Evolutionary conservation across 2,113 vertebrate genomes (phyloP), one percentile per base, ranked within the genome.

Genomic region (Irena cyanogastra): DNA sequence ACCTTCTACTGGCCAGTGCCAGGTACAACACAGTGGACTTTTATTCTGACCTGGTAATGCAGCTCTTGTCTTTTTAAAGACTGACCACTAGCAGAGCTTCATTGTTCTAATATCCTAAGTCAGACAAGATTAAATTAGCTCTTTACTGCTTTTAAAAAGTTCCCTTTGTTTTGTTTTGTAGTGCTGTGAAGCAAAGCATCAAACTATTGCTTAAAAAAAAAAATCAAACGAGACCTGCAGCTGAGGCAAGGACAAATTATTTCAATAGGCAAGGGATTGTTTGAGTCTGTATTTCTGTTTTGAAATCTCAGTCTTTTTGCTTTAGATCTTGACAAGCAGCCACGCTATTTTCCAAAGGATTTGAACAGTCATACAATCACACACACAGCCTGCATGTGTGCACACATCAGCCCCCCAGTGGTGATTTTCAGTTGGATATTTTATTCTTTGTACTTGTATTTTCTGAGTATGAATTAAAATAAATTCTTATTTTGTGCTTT

Each of bases 181-280:
- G 59, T 60, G 10, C 56, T 74, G 83, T 84, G 81, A 87, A 92
- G 94, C 33, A 56, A 93, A 92, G n/a, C 93, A 90, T 95, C 90
- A 92, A 97, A 93, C 66, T 91, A 56, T 26, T 2, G 5, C 69
- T 95, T 87, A 81, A 94, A 87, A 90, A 83, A 91, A 53, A 53
- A 94, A 88, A 84, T 96, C 96, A 94, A 95, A 94, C 18, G 18
- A 95, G 95, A 95, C 91, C 95, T 86, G 83, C 97, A 94, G 93
- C 96, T 97, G 95, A 96, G 95, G 68, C 96, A 97, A 97, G 97
- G 97, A 95, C 96, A 96, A 95, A 95, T 95, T 95, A 97, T 96
- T 97, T 96, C 95, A 97, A 94, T 94, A 96, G 95, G 83, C 90
- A 93, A 87, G 93, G 92, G 94, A 95, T 95, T 96, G 75, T 95